phyloP scores from a whole-genome alignment of 2,113 vertebrate genomes.

The Nanorana parkeri region DNA sequence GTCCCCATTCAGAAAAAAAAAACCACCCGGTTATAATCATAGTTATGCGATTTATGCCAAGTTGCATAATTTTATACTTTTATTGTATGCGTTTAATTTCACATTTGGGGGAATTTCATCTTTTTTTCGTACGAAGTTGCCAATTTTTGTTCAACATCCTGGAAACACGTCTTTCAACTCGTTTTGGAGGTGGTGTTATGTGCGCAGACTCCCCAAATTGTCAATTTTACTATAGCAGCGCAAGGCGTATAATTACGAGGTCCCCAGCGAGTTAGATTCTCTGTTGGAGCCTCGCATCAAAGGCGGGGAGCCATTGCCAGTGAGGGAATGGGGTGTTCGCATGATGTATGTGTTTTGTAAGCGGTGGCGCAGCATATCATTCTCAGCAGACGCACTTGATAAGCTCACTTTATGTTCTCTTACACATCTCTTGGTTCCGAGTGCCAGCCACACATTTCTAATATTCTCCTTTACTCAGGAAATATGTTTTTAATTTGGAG shows the following conservation, averaged over 20 bases:
- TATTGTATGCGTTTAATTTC: neutral
- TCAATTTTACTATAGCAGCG: neutral
- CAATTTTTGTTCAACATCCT: neutral
- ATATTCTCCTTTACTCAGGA: slow-evolving; percentile 48
- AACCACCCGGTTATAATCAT: neutral
- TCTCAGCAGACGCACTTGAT: neutral
- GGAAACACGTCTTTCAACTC: slow-evolving; percentile 3
- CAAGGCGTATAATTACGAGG: neutral
- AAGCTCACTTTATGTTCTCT: slow-evolving; percentile 36
- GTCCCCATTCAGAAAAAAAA: neutral
- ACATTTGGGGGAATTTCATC: neutral
- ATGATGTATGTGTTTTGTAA: slow-evolving; percentile 36
- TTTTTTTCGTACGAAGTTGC: neutral
- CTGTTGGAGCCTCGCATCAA: neutral
- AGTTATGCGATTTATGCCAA: neutral
- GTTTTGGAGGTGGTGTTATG: neutral
- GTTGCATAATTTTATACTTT: neutral
- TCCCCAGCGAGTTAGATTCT: neutral
- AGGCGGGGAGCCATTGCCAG: neutral
- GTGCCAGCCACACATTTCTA: slow-evolving; percentile 9
- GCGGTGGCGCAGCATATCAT: neutral
- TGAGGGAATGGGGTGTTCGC: slow-evolving; percentile 6
- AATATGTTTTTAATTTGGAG: slow-evolving; percentile 50
- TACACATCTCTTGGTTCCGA: slow-evolving; percentile 31
- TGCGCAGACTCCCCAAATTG: neutral